Conservation (phyloP, 53 echinoderm and acorn worm genomes). For the Mesocentrotus franciscanus region DNA sequence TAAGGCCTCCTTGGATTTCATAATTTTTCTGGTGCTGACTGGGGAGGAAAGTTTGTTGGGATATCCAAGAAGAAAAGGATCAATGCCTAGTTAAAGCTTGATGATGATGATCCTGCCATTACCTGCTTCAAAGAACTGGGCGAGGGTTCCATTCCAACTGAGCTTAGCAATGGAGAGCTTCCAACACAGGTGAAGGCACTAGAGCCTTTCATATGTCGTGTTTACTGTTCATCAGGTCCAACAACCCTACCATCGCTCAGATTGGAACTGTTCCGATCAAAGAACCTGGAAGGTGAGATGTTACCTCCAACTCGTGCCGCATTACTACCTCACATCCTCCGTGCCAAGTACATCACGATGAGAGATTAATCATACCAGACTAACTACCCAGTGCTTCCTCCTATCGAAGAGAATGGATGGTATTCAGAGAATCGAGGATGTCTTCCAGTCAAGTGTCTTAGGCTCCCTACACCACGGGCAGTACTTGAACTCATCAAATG, state of each 20-base stretch:
- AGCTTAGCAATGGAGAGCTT: no score
- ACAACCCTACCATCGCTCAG: slow-evolving; percentile 59
- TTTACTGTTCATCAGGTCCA: slow-evolving; percentile 63
- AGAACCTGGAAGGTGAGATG: slow-evolving; percentile 64
- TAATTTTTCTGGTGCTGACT: no score
- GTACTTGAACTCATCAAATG: no score
- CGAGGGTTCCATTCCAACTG: no score
- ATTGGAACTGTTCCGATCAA: slow-evolving; percentile 69
- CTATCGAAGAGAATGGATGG: no score
- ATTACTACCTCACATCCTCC: slow-evolving; percentile 63
- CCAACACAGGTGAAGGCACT: slow-evolving; percentile 49
- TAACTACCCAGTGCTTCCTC: slow-evolving; percentile 36
- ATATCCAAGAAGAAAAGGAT: no score
- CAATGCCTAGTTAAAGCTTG: slow-evolving; percentile 53
- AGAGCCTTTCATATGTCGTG: slow-evolving; percentile 59
- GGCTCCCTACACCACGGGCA: no score
- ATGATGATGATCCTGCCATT: slow-evolving; percentile 70
- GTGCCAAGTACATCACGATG: slow-evolving; percentile 66
- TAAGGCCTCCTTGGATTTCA: no score
- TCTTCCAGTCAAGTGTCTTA: no score
- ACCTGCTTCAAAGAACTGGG: slow-evolving; percentile 36
- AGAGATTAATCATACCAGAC: slow-evolving; percentile 60
- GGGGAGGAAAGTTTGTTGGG: no score
- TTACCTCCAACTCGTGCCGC: slow-evolving; percentile 67
- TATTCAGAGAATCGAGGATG: no score